phyloP scores from a whole-genome alignment of 2,888 invertebrate genomes.

The Eupithecia subumbrata region DNA sequence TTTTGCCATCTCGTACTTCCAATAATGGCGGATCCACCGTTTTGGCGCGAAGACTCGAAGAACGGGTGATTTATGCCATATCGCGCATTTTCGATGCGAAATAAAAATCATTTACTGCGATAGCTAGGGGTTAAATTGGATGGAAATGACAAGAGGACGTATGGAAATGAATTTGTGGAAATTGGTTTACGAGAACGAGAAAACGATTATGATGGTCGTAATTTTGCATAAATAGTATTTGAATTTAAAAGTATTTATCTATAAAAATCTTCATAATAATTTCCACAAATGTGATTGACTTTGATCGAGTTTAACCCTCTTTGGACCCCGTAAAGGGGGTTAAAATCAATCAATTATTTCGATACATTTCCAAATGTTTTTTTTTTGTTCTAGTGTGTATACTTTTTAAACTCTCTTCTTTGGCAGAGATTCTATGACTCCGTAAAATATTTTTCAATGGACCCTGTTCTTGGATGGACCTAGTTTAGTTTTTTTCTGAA shows the following conservation, averaged over 20 bases:
- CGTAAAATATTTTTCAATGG: too few relatives aligned
- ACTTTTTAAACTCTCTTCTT: too few relatives aligned
- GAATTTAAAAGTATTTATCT: background rate
- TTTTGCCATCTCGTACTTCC: constrained; percentile 45
- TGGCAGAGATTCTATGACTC: too few relatives aligned
- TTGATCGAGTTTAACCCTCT: too few relatives aligned
- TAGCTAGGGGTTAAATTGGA: constrained; percentile 41
- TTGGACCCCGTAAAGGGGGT: too few relatives aligned
- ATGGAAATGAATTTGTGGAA: constrained; percentile 27
- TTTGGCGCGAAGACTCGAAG: constrained; percentile 55
- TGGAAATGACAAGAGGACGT: constrained; percentile 45
- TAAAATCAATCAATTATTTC: too few relatives aligned
- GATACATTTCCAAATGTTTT: too few relatives aligned
- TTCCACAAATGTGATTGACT: too few relatives aligned
- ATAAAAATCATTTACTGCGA: constrained; percentile 61
- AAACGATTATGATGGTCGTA: background rate
- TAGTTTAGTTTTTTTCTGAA: too few relatives aligned
- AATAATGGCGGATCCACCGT: constrained; percentile 50
- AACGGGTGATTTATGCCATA: constrained; percentile 60
- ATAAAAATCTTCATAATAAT: background rate
- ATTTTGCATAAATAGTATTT: background rate
- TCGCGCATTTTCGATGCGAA: constrained; percentile 56
- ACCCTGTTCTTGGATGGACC: too few relatives aligned
- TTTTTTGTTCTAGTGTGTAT: too few relatives aligned
- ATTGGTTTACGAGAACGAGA: constrained; percentile 8